Evolutionary conservation across 2,888 invertebrate species (phyloP).

Genomic region (Drosophila siamana): DNA sequence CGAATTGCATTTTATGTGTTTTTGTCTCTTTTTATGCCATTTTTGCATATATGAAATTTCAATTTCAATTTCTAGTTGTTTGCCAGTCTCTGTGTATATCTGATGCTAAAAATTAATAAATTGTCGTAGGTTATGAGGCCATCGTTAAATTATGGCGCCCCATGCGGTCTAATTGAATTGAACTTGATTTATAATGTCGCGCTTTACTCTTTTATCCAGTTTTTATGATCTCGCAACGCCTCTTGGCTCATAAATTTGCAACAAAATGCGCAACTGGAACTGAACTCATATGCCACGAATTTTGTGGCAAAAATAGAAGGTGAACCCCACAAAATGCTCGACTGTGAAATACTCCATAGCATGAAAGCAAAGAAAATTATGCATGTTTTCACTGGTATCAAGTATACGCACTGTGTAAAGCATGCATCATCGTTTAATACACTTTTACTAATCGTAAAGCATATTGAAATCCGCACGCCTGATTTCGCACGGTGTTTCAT

Average conservation of each 20-base stretch:
- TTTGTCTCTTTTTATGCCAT: slow-evolving; percentile 29
- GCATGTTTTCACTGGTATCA: neutral
- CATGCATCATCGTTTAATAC: neutral
- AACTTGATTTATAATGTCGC: slow-evolving; percentile 73
- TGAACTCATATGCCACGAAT: slow-evolving; percentile 11
- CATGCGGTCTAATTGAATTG: slow-evolving; percentile 74
- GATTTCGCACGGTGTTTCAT: neutral
- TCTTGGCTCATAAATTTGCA: slow-evolving; percentile 47
- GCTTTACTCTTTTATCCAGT: slow-evolving; percentile 62
- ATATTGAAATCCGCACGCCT: neutral
- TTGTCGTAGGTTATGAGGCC: slow-evolving; percentile 78
- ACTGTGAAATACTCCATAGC: neutral
- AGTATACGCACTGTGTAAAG: neutral
- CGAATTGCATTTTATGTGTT: slow-evolving; percentile 53
- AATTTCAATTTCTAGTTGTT: slow-evolving; percentile 52
- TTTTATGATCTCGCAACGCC: slow-evolving; percentile 50
- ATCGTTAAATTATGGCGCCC: slow-evolving; percentile 61
- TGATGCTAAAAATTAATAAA: slow-evolving; percentile 65
- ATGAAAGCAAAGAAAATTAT: too few relatives aligned
- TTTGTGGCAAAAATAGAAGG: slow-evolving; percentile 19
- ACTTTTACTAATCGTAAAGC: neutral
- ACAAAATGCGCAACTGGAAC: slow-evolving; percentile 25
- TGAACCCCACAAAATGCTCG: slow-evolving; percentile 17
- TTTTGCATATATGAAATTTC: slow-evolving; percentile 59
- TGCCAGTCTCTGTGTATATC: slow-evolving; percentile 5